phyloP scores from a whole-genome alignment of 2,797 vertebrate genomes.

The Bradypodion pumilum region DNA sequence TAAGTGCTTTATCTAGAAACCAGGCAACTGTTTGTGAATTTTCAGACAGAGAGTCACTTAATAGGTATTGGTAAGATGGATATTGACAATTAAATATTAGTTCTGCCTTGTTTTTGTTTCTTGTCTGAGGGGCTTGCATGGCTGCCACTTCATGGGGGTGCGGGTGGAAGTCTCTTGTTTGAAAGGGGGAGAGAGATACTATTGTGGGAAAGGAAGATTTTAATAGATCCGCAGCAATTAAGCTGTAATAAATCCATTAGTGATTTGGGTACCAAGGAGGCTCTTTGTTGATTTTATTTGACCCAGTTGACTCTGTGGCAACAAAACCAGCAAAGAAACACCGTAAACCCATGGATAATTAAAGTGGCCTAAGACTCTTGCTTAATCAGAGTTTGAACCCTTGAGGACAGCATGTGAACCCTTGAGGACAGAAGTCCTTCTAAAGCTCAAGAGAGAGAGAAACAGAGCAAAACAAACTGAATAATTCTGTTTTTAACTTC shows the following conservation, averaged over 20 bases:
- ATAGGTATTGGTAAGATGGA: too few species aligned
- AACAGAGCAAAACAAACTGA: not conserved
- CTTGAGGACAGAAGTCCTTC: not conserved
- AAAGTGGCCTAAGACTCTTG: not conserved
- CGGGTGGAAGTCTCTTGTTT: too few species aligned
- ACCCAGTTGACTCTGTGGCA: not conserved
- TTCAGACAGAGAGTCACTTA: too few species aligned
- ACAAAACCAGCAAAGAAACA: not conserved
- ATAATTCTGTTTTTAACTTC: not conserved
- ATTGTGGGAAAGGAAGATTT: not conserved
- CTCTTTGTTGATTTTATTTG: not conserved
- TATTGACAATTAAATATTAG: too few species aligned
- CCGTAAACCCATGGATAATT: not conserved
- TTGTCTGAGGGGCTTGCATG: too few species aligned
- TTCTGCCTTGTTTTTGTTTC: too few species aligned
- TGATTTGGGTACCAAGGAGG: not conserved
- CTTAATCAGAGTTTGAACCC: too few species aligned
- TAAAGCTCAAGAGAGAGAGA: not conserved
- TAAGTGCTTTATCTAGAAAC: too few species aligned
- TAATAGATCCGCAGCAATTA: not conserved
- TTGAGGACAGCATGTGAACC: not conserved
- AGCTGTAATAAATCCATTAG: not conserved
- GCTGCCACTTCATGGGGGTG: too few species aligned
- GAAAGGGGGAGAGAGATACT: too few species aligned
- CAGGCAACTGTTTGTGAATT: too few species aligned